Base-by-base conservation (phyloP, 2,888 invertebrate species). In the Encarsia formosa region DNA sequence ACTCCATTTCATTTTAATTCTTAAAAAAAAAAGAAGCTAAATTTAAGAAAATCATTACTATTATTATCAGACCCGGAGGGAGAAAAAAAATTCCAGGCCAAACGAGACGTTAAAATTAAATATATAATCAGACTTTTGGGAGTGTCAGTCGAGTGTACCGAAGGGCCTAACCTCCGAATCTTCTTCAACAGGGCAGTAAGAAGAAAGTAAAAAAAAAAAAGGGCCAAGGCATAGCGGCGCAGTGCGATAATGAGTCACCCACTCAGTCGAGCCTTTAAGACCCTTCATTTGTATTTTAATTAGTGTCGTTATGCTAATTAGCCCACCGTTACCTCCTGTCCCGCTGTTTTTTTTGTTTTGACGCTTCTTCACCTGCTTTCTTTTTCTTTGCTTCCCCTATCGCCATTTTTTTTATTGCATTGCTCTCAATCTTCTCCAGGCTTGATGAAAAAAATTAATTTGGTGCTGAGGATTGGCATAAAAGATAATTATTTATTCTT, bases 231-330 rank as follows among this genome's bases (percentile, higher is more conserved):
- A 35, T 9, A 65, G 62, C 62, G n/a, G n/a, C n/a, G n/a, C n/a
- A n/a, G n/a, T n/a, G n/a, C 62, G 71, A 72, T 73, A 71, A 73
- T 73, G 72, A 71, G 69, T 71, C 69, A 67, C 62, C 66, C 61
- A 59, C 72, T 65, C 73, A 73, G 76, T 71, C 75, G 75, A 73
- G 74, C 74, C 78, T 80, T 80, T 80, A 81, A 81, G 77, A 80
- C 79, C 80, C 80, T 81, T 81, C 81, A 82, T 82, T 81, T 81
- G 81, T 82, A 82, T 81, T 82, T 82, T 82, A 82, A 82, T 82
- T 82, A 82, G 81, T 78, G 79, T 81, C 81, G 81, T 82, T 82
- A 82, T 82, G 75, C 74, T 75, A 74, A 75, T 75, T 70, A 70
- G 63, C 63, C 65, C 65, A 64, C 67, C 68, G 67, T 68, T 67